A percentile compares a stretch with the other conserved stretches of the same genome.
These are phyloP conservation scores for Diphyllodes magnificus DNA, from an alignment of 2,113 vertebrate species.

Conservation along the genomic window DNA sequence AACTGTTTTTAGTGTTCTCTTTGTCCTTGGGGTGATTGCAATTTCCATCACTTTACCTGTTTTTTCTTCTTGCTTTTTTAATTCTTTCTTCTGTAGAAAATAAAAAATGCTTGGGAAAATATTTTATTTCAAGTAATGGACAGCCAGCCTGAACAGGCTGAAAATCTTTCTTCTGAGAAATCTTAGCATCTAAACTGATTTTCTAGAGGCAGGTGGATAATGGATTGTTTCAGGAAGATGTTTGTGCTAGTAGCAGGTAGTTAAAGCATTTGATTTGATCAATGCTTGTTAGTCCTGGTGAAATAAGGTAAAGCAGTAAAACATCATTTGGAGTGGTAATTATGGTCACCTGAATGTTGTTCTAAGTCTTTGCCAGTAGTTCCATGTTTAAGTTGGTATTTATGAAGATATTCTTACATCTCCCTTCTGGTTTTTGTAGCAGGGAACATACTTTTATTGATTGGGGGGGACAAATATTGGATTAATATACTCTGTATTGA, in stretches of 20 bases:
- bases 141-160: background rate
- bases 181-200: background rate
- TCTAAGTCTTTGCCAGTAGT: background rate
- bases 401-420: background rate
- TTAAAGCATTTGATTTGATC: background rate
- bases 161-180: background rate
- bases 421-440: accelerated
- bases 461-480: background rate
- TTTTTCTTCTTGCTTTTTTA: background rate
- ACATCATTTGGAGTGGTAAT: background rate
- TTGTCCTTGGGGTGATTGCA: background rate
- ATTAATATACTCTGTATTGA: background rate
- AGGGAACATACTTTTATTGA: background rate
- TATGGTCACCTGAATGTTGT: background rate
- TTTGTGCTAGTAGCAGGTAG: background rate
- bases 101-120: background rate
- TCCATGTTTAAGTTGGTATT: background rate
- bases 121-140: background rate
- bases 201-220: background rate
- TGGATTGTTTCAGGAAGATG: background rate
- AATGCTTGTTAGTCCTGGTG: background rate
- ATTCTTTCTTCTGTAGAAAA: background rate
- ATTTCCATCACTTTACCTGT: background rate
- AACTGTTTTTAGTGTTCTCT: background rate
- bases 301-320: background rate